phyloP scores from a whole-genome alignment of 2,888 invertebrate genomes.

The Halictus quadricinctus region DNA sequence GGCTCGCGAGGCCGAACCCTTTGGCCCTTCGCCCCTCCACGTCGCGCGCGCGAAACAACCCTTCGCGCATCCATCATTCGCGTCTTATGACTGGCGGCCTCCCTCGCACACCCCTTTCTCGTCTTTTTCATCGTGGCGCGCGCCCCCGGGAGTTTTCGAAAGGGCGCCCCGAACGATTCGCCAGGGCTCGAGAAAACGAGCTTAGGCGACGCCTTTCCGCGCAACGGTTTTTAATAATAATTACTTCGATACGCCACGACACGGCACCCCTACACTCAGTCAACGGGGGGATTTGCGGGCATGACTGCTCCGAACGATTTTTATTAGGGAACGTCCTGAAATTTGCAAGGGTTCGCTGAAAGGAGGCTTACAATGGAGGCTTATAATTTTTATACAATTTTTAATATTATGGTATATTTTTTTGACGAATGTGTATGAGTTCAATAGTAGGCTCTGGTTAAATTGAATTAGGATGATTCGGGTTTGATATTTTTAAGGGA shows the following conservation, averaged over 20 bases:
- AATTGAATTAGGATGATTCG: too few species aligned
- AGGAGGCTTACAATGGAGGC: too few species aligned
- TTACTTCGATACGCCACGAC: slow-evolving; percentile 71
- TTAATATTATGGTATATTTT: too few species aligned
- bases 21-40: slow-evolving; percentile 67
- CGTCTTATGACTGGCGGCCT: slow-evolving; percentile 75
- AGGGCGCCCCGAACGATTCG: slow-evolving; percentile 73
- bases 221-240: slow-evolving; percentile 77
- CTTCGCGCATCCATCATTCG: slow-evolving; percentile 80
- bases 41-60: slow-evolving; percentile 72
- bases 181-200: slow-evolving; percentile 70
- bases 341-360: too few species aligned
- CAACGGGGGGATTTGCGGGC: slow-evolving; percentile 26
- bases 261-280: background rate
- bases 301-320: background rate
- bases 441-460: too few species aligned
- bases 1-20: slow-evolving; percentile 70
- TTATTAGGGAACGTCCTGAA: background rate
- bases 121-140: slow-evolving; percentile 65
- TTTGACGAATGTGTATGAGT: too few species aligned
- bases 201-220: slow-evolving; percentile 55
- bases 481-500: too few species aligned
- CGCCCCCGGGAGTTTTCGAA: slow-evolving; percentile 29
- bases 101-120: slow-evolving; percentile 78
- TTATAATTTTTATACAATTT: too few species aligned